Evolutionary conservation across 2,888 invertebrate species (phyloP).

Genomic region (Nephrotoma appendiculata): DNA sequence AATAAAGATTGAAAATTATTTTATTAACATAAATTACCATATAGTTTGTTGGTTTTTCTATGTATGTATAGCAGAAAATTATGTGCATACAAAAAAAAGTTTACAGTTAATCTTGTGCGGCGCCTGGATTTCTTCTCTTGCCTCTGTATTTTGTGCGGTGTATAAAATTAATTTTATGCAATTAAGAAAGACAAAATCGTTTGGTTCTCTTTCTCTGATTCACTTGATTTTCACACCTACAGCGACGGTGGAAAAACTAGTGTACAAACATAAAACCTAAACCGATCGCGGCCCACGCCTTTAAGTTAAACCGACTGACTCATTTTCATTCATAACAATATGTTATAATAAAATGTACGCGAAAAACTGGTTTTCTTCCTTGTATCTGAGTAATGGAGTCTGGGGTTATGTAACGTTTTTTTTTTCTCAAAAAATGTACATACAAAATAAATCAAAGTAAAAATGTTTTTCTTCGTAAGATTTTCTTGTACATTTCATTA

Average conservation of each 20-base stretch:
- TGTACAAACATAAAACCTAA: background rate
- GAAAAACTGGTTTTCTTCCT: background rate
- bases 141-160: background rate
- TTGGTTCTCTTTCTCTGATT: background rate
- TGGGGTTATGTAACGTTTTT: background rate
- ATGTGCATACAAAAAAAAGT: background rate
- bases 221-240: background rate
- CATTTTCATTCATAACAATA: background rate
- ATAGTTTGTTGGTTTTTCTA: background rate
- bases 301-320: background rate
- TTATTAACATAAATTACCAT: background rate
- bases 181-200: background rate
- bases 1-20: background rate
- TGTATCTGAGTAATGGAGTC: background rate
- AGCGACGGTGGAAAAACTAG: background rate
- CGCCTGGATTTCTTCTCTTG: background rate
- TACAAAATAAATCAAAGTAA: background rate
- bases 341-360: background rate
- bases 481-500: background rate
- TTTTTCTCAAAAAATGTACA: background rate
- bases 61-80: background rate
- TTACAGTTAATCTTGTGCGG: background rate
- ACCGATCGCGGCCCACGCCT: background rate
- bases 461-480: background rate
- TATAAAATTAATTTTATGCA: background rate